Evolutionary conservation across 2,113 vertebrate species (phyloP).

Genomic region (Neotragus moschatus): DNA sequence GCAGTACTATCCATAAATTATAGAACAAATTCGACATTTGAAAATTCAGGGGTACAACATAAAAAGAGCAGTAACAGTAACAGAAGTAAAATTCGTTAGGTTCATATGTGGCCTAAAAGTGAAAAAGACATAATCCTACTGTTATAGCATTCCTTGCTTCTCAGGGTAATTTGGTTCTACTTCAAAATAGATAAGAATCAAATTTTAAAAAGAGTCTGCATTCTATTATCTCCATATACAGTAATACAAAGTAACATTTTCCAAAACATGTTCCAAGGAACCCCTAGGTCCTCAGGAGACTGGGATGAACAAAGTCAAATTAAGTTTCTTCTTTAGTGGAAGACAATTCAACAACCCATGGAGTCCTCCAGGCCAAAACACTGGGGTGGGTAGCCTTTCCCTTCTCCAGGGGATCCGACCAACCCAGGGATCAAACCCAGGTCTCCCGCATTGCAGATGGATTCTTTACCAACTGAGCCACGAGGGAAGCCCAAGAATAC

Average conservation of each 20-base stretch:
- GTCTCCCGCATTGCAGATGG: background rate
- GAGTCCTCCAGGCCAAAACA: background rate
- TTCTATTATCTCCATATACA: background rate
- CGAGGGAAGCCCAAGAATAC: background rate
- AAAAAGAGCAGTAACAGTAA: background rate
- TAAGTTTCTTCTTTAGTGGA: background rate
- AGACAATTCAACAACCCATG: background rate
- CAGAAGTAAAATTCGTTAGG: background rate
- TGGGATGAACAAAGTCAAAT: background rate
- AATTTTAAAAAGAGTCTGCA: background rate
- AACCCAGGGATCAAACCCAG: background rate
- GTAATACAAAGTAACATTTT: constrained; percentile 12
- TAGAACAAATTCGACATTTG: background rate
- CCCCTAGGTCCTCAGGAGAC: background rate
- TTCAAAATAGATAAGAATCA: background rate
- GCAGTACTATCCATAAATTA: background rate
- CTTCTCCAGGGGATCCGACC: background rate
- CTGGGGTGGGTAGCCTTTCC: background rate
- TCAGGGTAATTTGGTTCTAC: background rate
- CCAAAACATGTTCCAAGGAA: background rate
- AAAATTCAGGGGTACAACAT: background rate
- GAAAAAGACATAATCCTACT: background rate
- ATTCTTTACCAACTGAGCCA: background rate
- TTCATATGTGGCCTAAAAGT: background rate
- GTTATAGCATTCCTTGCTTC: background rate